Evolutionary conservation across 1,140 invertebrate genomes (phyloP), one percentile per base, ranked within the genome.

Genomic region (Hermetia illucens): DNA sequence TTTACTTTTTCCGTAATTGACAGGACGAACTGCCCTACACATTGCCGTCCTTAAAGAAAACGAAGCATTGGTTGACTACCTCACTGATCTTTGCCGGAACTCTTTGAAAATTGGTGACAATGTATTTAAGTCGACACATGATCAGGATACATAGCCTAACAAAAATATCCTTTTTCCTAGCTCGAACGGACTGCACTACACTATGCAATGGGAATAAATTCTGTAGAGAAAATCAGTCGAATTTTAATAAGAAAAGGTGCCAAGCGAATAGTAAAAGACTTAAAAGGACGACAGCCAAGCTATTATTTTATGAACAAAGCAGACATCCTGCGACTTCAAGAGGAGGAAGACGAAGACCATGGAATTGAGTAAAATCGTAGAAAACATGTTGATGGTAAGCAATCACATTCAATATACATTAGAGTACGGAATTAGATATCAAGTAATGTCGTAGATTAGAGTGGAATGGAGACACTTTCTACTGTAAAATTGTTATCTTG

Each of bases 261-360:
- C 17, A 82, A 82, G 53, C 67, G 85, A 36, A 74, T 79, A 1
- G 62, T 78, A 3, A 88, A 88, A 59, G 88, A 92, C 65, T 65
- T 91, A 54, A 86, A 82, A 69, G 85, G 83, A 38, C 71, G 85
- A 34, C 83, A 88, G 52, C 83, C 86, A 2, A 83, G 80, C n/a
- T 90, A 87, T 58, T 92, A 90, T 56, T 91, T 86, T 51, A 84
- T 90, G 72, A 89, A 90, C 51, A 86, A 87, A 62, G 77, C 81
- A 8, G 86, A 90, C 43, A 88, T 91, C 46, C 58, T 80, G 34
- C 65, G 74, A 37, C 68, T 88, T n/a, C 80, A 86, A 59, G 79
- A 85, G 51, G 82, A 89, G 57, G 82, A 87, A 51, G 72, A 81
- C 50, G 54, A 60, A 41, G 49, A 47, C 34, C 56, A n/a, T n/a